These are phyloP conservation scores for Steatornis caripensis DNA, from an alignment of 2,113 vertebrate genomes.

Conservation along the genomic window DNA sequence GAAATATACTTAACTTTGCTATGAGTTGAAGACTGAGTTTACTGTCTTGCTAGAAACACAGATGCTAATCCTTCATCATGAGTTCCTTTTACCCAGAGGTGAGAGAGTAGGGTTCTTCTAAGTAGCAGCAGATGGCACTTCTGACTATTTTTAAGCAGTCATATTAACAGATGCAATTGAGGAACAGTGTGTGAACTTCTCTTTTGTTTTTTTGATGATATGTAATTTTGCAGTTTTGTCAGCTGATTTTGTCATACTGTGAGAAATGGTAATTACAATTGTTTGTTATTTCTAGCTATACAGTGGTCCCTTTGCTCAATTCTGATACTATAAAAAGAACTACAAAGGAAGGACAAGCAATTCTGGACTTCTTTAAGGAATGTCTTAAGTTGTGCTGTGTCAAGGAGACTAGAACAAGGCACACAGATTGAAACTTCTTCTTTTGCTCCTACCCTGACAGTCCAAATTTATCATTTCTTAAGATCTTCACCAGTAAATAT, in stretches of 20 bases:
- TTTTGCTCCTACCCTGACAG: not conserved
- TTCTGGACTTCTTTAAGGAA: not conserved
- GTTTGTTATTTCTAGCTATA: not conserved
- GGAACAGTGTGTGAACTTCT: not conserved
- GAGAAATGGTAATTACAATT: not conserved
- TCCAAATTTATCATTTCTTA: not conserved
- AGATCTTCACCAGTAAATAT: not conserved
- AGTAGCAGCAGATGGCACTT: constrained; percentile 30
- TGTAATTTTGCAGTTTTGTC: not conserved
- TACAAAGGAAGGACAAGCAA: not conserved
- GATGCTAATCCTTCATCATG: not conserved
- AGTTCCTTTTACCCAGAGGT: not conserved
- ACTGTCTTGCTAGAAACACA: constrained; percentile 3
- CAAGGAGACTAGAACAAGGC: not conserved
- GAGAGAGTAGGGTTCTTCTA: not conserved
- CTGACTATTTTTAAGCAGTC: not conserved
- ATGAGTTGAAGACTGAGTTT: not conserved
- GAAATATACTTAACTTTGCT: not conserved
- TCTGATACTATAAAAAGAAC: not conserved
- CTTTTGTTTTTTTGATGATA: not conserved
- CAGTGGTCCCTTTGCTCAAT: not conserved
- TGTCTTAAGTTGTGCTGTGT: not conserved
- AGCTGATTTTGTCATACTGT: not conserved
- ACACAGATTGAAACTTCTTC: not conserved
- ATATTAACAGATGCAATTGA: not conserved